phyloP scores from a whole-genome alignment of 1,140 invertebrate genomes.

The Steinernema feltiae region DNA sequence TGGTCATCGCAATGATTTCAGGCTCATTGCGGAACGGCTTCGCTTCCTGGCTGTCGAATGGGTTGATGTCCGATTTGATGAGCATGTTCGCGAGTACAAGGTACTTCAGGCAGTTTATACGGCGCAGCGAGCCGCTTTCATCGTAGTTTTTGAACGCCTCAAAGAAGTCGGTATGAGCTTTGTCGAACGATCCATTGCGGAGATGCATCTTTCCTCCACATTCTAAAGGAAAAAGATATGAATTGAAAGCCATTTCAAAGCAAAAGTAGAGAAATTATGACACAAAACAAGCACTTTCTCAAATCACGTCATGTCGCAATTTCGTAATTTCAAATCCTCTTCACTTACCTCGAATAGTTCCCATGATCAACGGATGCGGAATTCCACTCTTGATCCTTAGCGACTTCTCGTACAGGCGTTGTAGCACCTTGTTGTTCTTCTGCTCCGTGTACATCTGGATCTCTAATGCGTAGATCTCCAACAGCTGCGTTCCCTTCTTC shows the following conservation, averaged over 20 bases:
- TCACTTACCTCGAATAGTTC: conserved; percentile 81
- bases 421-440: conserved; percentile 93
- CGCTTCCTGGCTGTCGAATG: conserved; percentile 98
- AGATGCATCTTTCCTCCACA: conserved; percentile 99
- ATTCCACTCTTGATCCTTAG: conserved; percentile 98
- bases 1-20: conserved; percentile 98
- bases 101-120: conserved; percentile 97
- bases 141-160: conserved; percentile 99
- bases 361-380: conserved; percentile 98
- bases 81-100: conserved; percentile 95
- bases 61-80: conserved; percentile 89
- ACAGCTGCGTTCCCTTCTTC: conserved; percentile 86
- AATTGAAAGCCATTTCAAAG: neutral
- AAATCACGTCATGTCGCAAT: no score
- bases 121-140: conserved; percentile 91
- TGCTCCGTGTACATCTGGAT: conserved; percentile 99
- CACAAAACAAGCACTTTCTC: neutral
- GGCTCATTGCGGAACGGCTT: conserved; percentile 99
- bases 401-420: conserved; percentile 92
- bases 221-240: conserved; percentile 66
- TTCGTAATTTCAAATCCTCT: neutral
- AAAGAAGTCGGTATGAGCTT: conserved; percentile 98
- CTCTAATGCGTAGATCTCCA: conserved; percentile 98
- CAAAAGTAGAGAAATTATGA: no score
- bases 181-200: conserved; percentile 94